Base-by-base conservation (phyloP, 1,140 invertebrate species). In the Drosophila littoralis region DNA sequence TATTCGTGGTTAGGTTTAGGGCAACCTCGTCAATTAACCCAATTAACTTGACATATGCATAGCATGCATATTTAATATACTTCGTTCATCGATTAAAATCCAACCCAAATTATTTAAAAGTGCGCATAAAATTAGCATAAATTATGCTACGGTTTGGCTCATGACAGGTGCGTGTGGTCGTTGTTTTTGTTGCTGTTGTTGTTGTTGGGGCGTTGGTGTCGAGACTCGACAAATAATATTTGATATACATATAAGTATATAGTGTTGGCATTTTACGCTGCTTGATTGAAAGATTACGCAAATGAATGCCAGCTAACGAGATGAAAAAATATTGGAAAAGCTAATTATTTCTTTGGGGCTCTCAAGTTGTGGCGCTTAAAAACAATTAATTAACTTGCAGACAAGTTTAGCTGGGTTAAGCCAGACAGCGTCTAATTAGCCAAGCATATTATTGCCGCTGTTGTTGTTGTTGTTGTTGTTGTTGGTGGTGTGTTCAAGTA, bases 41-140 rank as follows among this genome's bases (percentile, higher is more conserved):
- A 86, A 88, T 86, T 86, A 88, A 79, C 79, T 82, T 88, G 83
- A 88, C 83, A 76, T 77, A 88, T 68, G 76, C 79, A 88, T 58
- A 88, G 73, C 79, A 70, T 88, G 68, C 75, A 86, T 88, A 88
- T 71, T 77, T 79, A 82, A 88, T 86, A 77, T 79, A 61, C 46
- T 17, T 32, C 59, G 46, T 48, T 57, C 9, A 63, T 55, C 75
- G 50, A 63, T 66, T 15, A 15, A 43, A 43, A 7, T 45, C 36
- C 50, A 45, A 51, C 9, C 65, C 59, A 32, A n/a, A n/a, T 9
- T 32, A 13, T 22, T 50, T 33, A 58, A 42, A 66, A 78, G 63
- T 78, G 63, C 60, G 83, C 76, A 86, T 86, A 67, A 69, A 64
- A 88, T 82, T 88, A 82, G 63, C 64, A 88, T 86, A 82, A 82